Evolutionary conservation across 2,888 invertebrate genomes (phyloP).

Genomic region (Agrotis exclamationis): DNA sequence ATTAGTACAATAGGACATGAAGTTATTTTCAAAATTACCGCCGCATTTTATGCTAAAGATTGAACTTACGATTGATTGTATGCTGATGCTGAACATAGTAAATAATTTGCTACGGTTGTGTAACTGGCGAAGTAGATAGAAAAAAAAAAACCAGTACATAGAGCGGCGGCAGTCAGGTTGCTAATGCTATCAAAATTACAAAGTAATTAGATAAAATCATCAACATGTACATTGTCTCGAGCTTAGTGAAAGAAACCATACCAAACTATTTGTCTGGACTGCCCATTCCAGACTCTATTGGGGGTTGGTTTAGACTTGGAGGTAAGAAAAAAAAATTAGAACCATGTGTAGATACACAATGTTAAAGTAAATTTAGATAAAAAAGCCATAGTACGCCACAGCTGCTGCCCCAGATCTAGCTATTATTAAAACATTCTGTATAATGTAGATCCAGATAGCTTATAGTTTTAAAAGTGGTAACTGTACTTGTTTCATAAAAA

Average conservation of each 20-base stretch:
- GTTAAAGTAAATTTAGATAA: not conserved
- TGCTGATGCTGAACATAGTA: conserved; percentile 38
- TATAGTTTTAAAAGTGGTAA: conserved; percentile 5
- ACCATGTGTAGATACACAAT: conserved; percentile 49
- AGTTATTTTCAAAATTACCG: conserved; percentile 32
- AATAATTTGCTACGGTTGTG: conserved; percentile 26
- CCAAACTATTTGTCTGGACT: conserved; percentile 96
- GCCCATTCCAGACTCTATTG: conserved; percentile 96
- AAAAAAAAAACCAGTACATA: not conserved
- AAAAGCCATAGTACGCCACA: not conserved
- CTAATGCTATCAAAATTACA: not conserved
- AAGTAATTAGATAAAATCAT: conserved; percentile 21
- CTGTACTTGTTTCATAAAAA: conserved; percentile 31
- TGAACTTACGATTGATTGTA: not conserved
- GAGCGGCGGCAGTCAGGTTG: not conserved
- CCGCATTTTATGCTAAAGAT: conserved; percentile 35
- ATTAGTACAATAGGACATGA: not conserved
- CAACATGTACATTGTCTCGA: conserved; percentile 95
- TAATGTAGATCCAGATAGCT: conserved; percentile 8
- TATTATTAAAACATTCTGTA: not conserved
- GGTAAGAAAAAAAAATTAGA: conserved; percentile 87
- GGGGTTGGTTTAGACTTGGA: conserved; percentile 96
- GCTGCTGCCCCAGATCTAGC: conserved; percentile 1
- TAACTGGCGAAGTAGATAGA: conserved; percentile 13
- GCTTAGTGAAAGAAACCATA: conserved; percentile 94